A percentile compares a stretch with the other conserved stretches of the same genome.
phyloP scores from a whole-genome alignment of 2,113 vertebrate species.

The Sylvilagus bachmani region DNA sequence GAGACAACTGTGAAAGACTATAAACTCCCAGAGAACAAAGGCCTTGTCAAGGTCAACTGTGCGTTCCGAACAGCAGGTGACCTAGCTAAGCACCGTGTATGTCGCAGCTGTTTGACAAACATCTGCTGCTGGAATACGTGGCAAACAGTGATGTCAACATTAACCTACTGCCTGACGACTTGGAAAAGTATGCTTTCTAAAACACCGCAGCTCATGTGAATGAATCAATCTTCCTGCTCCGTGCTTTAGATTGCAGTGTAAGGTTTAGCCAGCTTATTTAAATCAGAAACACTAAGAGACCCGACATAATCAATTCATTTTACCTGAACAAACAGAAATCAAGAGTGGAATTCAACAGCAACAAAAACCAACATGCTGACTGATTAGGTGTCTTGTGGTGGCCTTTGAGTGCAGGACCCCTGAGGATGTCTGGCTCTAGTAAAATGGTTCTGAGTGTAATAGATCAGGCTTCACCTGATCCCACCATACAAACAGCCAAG shows the following conservation, averaged over 20 bases:
- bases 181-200: background rate
- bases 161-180: background rate
- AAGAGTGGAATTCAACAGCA: conserved; percentile 33
- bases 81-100: background rate
- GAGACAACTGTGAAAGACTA: background rate
- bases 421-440: background rate
- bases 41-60: background rate
- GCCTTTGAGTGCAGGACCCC: background rate
- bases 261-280: conserved; percentile 29
- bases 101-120: background rate
- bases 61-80: background rate
- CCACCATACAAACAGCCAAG: background rate
- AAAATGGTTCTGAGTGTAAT: background rate
- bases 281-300: conserved; percentile 23
- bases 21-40: background rate
- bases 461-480: background rate
- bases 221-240: background rate
- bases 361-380: conserved; percentile 15
- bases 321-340: conserved; percentile 53
- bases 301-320: conserved; percentile 37
- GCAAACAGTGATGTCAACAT: background rate
- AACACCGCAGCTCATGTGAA: background rate
- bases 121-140: background rate
- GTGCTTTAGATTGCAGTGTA: background rate
- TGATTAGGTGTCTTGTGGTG: background rate